Base-by-base conservation (phyloP, 2,797 vertebrate genomes). In the Ptychobarbus kaznakovi region DNA sequence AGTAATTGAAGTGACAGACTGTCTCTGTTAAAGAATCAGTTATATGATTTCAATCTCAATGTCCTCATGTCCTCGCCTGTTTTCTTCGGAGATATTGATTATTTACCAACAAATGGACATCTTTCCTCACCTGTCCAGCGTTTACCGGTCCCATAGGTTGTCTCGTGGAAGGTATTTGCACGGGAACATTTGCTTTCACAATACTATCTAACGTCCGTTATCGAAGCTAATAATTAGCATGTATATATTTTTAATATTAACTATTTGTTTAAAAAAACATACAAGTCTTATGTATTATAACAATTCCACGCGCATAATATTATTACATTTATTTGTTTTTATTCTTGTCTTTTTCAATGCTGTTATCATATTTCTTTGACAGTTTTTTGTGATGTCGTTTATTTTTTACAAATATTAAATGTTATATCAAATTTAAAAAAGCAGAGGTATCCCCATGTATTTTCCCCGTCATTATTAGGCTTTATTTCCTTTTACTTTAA, bases 41-140 rank as follows among this genome's bases (percentile, higher is more conserved):
- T n/a, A 25, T 53, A 89, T 72, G 32, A 73, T 84, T 74, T 88
- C 40, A 61, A 86, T 86, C 82, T 53, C 13, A 78, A 72, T 80
- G 77, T 82, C 70, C 65, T 78, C 75, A 84, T 87, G 63, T 87
- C 74, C 66, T 88, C 63, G 28, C 61, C 88, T 90, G 90, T 82
- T 72, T 68, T 90, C 89, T 92, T 91, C 87, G 79, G 82, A 46
- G 70, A 86, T 88, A 90, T 79, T 66, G 87, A 88, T 65, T 88
- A 88, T 89, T 79, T 86, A 84, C 58, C 79, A 84, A 85, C 72
- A 80, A 83, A 86, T 69, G 77, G 86, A 66, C 82, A 81, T 76
- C 82, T 86, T 87, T 90, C 87, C 75, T 81, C 86, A 78, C 78
- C 82, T 89, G 65, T 53, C 46, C 68, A 86, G 74, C 46, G 40